Base-by-base conservation (phyloP, 2,113 vertebrate genomes). In the Sylvicapra grimmia region DNA sequence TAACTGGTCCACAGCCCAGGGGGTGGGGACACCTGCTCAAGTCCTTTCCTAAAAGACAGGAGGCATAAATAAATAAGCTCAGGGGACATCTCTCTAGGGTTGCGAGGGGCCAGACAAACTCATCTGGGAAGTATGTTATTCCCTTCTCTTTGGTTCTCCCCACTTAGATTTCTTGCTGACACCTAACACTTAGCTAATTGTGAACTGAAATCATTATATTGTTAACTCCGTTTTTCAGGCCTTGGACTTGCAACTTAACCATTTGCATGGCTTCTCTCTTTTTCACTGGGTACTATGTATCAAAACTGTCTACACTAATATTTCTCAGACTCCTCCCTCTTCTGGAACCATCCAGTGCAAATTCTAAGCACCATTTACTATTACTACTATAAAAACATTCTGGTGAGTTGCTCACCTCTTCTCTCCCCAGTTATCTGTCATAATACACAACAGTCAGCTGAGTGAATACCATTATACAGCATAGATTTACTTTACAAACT, bases 131-230 rank as follows among this genome's bases (percentile, higher is more conserved):
- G 29, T 40, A 33, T 29, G 31, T n/a, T 49, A 21, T 29, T 53
- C 12, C 49, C 15, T 31, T 49, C 11, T 79, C 68, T 75, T 58
- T 36, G 25, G 2, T 65, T 94, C 95, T 96, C 85, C 83, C 18
- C 21, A 86, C 27, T 95, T 63, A 61, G 77, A 65, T 36, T 56
- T 86, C 75, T 49, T 88, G 77, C 72, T 75, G n/a, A 85, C 61
- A 89, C 23, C 58, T 49, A 84, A 91, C 83, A 95, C 96, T 95
- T 93, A 87, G 89, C 89, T 92, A 83, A 94, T 51, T 89, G 86
- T 93, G 75, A 97, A 63, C 36, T 84, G 83, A 97, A 83, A 63
- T 96, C 93, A 93, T 95, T 75, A 51, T 75, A 86, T 53, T 92
- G 44, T 87, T 94, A 88, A 49, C 85, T 94, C 65, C 15, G 14